Evolutionary conservation across 2,888 invertebrate genomes (phyloP), one percentile per base, ranked within the genome.

Genomic region (Drosophila ezoana): DNA sequence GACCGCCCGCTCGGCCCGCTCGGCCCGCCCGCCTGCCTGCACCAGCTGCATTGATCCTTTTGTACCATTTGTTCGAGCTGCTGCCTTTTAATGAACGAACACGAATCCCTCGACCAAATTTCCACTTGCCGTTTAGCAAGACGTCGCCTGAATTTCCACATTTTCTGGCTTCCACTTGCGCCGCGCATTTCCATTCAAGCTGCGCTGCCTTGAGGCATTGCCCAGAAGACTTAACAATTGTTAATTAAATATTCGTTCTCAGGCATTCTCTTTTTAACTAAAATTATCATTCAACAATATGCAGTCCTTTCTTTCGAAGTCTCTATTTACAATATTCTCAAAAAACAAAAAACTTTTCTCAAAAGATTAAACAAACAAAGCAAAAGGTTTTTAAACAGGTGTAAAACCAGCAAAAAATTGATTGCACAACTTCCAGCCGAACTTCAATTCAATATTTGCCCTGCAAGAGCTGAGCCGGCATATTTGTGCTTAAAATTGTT

Each of bases 11-110:
- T 44, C 3, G 41, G 13, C 53, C 40, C 41, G 14, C 60, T 64
- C 63, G 16, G 5, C 2, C 44, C 41, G 41, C 20, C 53, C 35
- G 49, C 11, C 57, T 38, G 64, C 48, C 49, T 37, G 51, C 53
- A 65, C 51, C 79, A 67, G 80, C 72, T 80, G 77, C 72, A 72
- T 65, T 77, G 77, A 76, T 76, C 80, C 77, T 62, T 28, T 61
- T 62, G 56, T 51, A 11, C 43, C 59, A 60, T 62, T 59, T 58
- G 47, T 44, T 32, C 53, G 23, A 14, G 38, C 33, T 14, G 71
- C 63, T 48, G 38, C 62, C 56, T 54, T 76, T 79, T 79, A 77
- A 80, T 80, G 80, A 77, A 76, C 61, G 71, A 66, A 72, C 49
- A 23, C n/a, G 20, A 58, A 41, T 44, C 64, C 44, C 48, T 60